Evolutionary conservation across 2,888 invertebrate species (phyloP), one percentile per base, ranked within the genome.

Genomic region (Nemoura dubitans): DNA sequence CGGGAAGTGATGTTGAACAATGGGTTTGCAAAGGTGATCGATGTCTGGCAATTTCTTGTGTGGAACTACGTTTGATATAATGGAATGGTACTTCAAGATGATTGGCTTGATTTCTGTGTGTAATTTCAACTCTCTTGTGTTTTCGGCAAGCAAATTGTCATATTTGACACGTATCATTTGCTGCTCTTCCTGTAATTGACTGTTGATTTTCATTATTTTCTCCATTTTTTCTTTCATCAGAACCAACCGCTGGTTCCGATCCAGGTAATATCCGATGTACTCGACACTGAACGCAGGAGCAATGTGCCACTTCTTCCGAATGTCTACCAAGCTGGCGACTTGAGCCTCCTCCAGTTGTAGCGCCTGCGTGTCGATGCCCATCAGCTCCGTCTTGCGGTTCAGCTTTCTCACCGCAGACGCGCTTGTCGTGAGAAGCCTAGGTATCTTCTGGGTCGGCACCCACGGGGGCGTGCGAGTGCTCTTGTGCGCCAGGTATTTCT

Each of bases 401-500:
- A 98, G 93, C 89, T 95, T 95, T 21, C 95, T 94, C 92, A 97
- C 96, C 0, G 97, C 97, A 0, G 97, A 96, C 0, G 98, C 97
- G 88, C 97, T 97, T 14, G 98, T 98, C 76, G 97, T 97, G 86
- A 99, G 91, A 89, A 98, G 93, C 6, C 98, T 94, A 0, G 98
- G 97, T 96, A 98, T 97, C 92, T 98, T 98, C 91, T 98, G 98
- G 0, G 98, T 97, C 0, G 98, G 98, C 80, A 98, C 98, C 98
- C 98, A 98, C 0, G 98, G 97, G 28, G 95, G 94, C 88, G 95
- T 94, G 89, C 96, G 95, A 36, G 94, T 92, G 85, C 94, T 93
- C 90, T 97, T 97, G 89, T 95, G 95, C 86, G 93, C 94, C 85
- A 95, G 92, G 91, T 97, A 98, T 91, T 97, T 98, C 88, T 95